A percentile compares a stretch with the other conserved stretches of the same genome.
Conservation (phyloP, 2,113 vertebrate species). For the Eira barbara region DNA sequence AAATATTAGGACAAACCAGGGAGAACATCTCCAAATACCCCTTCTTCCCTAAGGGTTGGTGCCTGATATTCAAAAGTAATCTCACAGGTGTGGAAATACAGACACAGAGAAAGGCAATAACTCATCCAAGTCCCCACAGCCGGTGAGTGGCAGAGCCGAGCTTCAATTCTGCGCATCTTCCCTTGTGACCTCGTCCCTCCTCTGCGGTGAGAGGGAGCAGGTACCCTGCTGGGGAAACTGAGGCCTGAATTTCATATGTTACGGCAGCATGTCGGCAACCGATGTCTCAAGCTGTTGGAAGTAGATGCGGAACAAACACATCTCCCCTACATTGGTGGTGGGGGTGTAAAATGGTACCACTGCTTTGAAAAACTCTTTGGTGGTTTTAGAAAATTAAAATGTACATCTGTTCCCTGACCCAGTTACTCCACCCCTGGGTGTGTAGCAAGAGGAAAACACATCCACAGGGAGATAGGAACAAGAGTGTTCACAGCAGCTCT, state of each 20-base stretch:
- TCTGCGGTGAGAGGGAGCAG: background rate
- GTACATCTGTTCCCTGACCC: background rate
- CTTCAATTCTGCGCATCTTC: background rate
- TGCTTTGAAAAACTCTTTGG: background rate
- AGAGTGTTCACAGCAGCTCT: background rate
- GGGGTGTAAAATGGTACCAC: background rate
- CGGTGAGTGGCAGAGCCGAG: background rate
- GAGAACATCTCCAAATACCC: background rate
- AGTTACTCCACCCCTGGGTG: background rate
- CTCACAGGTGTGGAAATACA: background rate
- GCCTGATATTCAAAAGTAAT: background rate
- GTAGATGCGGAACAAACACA: rapidly evolving
- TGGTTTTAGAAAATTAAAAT: background rate
- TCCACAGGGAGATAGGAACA: background rate
- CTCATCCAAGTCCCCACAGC: background rate
- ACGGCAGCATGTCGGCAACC: background rate
- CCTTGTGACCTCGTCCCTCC: no score
- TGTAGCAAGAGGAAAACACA: background rate
- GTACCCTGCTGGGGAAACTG: background rate
- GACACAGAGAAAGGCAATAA: background rate
- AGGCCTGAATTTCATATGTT: background rate
- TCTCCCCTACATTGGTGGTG: rapidly evolving
- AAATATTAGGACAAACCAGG: background rate
- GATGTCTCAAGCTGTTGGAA: rapidly evolving
- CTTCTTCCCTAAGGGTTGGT: background rate